These are phyloP conservation scores for Lypha dubia DNA, from an alignment of 2,888 invertebrate species.

Conservation along the genomic window DNA sequence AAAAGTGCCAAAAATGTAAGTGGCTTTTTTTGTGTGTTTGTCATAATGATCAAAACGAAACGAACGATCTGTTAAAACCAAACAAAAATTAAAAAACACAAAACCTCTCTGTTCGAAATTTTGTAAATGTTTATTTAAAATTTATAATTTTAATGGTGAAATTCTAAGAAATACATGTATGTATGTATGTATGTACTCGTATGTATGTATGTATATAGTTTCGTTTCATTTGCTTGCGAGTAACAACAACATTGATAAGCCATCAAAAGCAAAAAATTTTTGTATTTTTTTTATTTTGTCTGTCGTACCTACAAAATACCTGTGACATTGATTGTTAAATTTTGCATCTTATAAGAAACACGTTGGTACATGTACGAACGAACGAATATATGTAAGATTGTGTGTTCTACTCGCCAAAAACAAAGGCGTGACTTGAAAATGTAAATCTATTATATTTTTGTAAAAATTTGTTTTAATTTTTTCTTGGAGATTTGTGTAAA, in stretches of 20 bases:
- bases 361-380: background rate
- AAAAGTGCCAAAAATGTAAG: conserved; percentile 73
- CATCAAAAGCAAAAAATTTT: conserved; percentile 29
- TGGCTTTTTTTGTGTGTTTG: conserved; percentile 47
- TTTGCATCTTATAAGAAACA: conserved; percentile 38
- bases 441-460: conserved; percentile 31
- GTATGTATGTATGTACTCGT: too few species aligned
- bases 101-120: conserved; percentile 42
- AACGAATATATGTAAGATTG: background rate
- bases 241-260: conserved; percentile 56
- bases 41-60: conserved; percentile 67
- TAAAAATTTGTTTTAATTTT: conserved; percentile 11
- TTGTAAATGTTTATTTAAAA: conserved; percentile 42
- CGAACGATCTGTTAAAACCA: conserved; percentile 53
- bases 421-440: conserved; percentile 58
- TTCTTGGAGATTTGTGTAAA: background rate
- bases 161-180: conserved; percentile 56
- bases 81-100: conserved; percentile 33
- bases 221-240: conserved; percentile 40
- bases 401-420: background rate
- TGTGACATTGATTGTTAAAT: conserved; percentile 51
- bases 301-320: conserved; percentile 22
- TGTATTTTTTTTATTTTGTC: background rate
- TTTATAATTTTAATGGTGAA: conserved; percentile 35
- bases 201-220: too few species aligned